Evolutionary conservation across 2,797 vertebrate species (phyloP).

Genomic region (Enteromius thamalakanensis): DNA sequence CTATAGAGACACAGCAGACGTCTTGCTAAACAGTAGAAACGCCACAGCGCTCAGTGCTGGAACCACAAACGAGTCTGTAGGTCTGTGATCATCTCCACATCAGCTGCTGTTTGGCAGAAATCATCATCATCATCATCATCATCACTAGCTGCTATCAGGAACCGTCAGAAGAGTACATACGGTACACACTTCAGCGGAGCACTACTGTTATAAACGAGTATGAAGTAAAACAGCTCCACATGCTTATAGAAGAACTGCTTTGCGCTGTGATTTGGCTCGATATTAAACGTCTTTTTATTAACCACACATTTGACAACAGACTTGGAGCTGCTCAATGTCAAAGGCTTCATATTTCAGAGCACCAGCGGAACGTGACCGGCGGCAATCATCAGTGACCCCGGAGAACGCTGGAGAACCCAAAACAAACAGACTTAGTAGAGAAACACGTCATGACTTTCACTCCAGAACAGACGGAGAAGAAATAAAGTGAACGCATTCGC

Average conservation of each 20-base stretch:
- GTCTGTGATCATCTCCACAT: background rate
- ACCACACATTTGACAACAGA: background rate
- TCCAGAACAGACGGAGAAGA: background rate
- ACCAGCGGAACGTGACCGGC: background rate
- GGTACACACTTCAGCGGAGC: background rate
- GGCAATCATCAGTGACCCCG: background rate
- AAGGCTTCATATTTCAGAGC: conserved; percentile 9
- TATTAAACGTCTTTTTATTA: background rate
- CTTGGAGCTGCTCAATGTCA: background rate
- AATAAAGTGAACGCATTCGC: background rate
- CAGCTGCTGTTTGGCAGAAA: background rate
- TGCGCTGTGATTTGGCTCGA: conserved; percentile 20
- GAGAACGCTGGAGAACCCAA: background rate
- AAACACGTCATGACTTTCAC: background rate
- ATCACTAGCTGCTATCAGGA: background rate
- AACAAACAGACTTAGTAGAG: background rate
- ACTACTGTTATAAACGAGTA: background rate
- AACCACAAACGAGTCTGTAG: background rate
- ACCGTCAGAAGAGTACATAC: background rate
- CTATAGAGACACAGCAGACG: conserved; percentile 76
- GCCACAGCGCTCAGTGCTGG: conserved; percentile 64
- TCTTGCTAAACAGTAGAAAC: conserved; percentile 59
- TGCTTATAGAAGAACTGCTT: background rate
- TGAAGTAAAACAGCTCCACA: background rate
- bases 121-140: conserved; percentile 2